phyloP scores from a whole-genome alignment of 2,888 invertebrate species.

The Clistopyga incitator region DNA sequence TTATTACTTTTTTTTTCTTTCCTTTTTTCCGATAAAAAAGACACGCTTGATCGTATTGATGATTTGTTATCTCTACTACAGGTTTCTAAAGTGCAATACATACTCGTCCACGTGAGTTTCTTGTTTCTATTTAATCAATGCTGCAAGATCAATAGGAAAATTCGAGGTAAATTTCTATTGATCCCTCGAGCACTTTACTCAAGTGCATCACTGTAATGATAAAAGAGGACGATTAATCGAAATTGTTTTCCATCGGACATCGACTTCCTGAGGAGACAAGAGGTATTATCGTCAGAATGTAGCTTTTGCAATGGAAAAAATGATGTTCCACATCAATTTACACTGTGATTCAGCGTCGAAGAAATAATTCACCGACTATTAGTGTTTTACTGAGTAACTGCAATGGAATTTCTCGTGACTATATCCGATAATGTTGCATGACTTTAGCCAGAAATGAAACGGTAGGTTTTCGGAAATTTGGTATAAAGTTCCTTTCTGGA shows the following conservation, averaged over 20 bases:
- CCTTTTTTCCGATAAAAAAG: conserved; percentile 2
- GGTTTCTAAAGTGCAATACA: conserved; percentile 22
- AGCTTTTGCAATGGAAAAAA: conserved; percentile 4
- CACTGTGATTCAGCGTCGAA: conserved; percentile 41
- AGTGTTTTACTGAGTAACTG: conserved; percentile 33
- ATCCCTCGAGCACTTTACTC: background rate
- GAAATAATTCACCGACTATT: conserved; percentile 42
- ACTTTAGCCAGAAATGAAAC: background rate
- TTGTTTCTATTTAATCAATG: conserved; percentile 11
- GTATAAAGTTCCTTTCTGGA: background rate
- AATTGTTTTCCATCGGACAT: background rate
- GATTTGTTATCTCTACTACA: conserved; percentile 21
- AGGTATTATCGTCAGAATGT: background rate
- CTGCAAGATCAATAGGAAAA: conserved; percentile 3
- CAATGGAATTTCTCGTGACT: background rate
- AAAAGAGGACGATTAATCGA: background rate
- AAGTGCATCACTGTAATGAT: background rate
- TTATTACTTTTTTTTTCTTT: conserved; percentile 7
- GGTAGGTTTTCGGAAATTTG: background rate
- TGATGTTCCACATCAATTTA: conserved; percentile 25
- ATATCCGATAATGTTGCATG: conserved; percentile 35
- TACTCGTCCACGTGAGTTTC: conserved; percentile 5
- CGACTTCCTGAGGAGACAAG: background rate
- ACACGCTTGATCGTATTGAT: conserved; percentile 17
- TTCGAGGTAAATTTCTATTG: background rate